Conservation (phyloP, 2,797 vertebrate species). For the Lates japonicus region DNA sequence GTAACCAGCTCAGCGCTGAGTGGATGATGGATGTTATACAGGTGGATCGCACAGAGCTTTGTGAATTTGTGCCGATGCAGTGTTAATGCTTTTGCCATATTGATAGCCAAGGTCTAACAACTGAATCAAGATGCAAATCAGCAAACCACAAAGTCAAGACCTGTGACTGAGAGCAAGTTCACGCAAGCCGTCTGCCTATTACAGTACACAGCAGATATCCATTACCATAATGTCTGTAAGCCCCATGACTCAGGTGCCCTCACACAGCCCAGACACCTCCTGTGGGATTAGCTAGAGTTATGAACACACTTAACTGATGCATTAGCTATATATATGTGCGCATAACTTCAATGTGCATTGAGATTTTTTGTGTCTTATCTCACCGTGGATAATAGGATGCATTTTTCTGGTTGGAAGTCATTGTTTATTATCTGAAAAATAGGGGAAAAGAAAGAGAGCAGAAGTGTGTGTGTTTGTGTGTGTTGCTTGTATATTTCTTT, state of each 20-base stretch:
- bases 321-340: constrained; percentile 20
- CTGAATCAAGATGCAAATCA: constrained; percentile 56
- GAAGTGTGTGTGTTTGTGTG: constrained; percentile 9
- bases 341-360: constrained; percentile 12
- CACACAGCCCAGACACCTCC: constrained; percentile 43
- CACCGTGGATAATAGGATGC: constrained; percentile 8
- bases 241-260: constrained; percentile 69
- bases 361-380: constrained; percentile 32
- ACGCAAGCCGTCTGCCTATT: constrained; percentile 39
- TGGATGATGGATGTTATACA: neutral
- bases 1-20: neutral
- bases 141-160: constrained; percentile 39
- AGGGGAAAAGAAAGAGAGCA: constrained; percentile 4
- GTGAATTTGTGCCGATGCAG: constrained; percentile 36
- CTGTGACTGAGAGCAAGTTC: constrained; percentile 44
- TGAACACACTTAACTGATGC: constrained; percentile 40
- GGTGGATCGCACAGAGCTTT: constrained; percentile 24
- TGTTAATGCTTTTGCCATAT: constrained; percentile 29
- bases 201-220: constrained; percentile 57
- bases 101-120: constrained; percentile 46
- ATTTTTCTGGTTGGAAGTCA: constrained; percentile 18
- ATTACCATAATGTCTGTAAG: constrained; percentile 72
- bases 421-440: constrained; percentile 32
- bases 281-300: constrained; percentile 34
- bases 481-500: constrained; percentile 42